Evolutionary conservation across 1,140 invertebrate genomes (phyloP), one percentile per base, ranked within the genome.

Genomic region (Drosophila bipectinata): DNA sequence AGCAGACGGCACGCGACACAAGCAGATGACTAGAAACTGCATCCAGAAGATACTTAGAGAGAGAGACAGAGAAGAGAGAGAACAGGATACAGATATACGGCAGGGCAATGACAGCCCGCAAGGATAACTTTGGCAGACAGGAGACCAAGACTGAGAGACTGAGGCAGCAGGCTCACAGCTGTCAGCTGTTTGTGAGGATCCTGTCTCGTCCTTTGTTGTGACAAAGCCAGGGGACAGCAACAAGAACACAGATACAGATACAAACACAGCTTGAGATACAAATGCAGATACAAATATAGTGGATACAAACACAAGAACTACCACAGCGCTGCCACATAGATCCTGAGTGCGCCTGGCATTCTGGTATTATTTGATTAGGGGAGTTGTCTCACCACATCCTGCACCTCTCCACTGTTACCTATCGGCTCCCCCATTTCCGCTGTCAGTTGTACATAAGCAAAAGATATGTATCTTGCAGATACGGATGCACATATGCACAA

Each of bases 181-280:
- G 85, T 82, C 83, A 88, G 83, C 83, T 88, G 85, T 75, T 73
- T 89, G 71, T 41, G 66, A 82, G 63, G 71, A 67, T 79, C 69
- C 58, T 58, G 62, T 64, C 73, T 68, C 37, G 68, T 48, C 57
- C 47, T 49, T 47, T 81, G 45, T 72, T 77, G 60, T 67, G 68
- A 48, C 74, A 67, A 49, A 55, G 53, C 58, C 55, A 44, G 51
- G 44, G 64, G 39, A 74, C 56, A 49, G 45, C 28, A 47, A 9
- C 24, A 62, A 49, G 15, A 69, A 32, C 66, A 47, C 74, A 21
- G 44, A 47, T 47, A 47, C 44, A 21, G 8, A 18, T 47, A 21
- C 53, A 58, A 30, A 30, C 47, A 28, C 37, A 24, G 49, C 45
- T 60, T 45, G 30, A 49, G 7, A 49, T 4, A 59, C 18, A 54